These are phyloP conservation scores for Acanthosepion lycidas DNA, from an alignment of 2,888 invertebrate genomes.

Conservation along the genomic window DNA sequence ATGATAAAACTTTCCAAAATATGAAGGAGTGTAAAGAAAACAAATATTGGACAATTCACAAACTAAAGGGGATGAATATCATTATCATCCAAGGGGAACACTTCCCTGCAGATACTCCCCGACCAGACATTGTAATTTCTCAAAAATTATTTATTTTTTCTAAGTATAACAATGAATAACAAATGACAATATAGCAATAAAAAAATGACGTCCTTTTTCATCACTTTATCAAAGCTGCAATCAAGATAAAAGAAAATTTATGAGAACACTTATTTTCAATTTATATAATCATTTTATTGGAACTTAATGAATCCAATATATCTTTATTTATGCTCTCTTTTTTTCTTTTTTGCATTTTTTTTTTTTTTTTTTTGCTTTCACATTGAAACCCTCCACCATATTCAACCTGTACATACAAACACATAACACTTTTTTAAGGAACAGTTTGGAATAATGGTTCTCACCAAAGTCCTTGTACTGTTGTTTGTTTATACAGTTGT, in stretches of 20 bases:
- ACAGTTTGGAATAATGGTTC: constrained; percentile 33
- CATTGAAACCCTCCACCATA: background rate
- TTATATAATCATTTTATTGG: constrained; percentile 9
- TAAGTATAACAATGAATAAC: no score
- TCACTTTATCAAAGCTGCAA: constrained; percentile 17
- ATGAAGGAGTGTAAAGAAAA: no score
- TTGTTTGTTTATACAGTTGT: background rate
- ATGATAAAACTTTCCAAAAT: no score
- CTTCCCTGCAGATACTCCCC: no score
- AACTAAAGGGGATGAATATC: no score
- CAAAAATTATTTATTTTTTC: no score
- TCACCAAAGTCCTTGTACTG: background rate
- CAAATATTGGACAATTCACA: no score
- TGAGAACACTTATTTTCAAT: background rate
- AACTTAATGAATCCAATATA: constrained; percentile 6
- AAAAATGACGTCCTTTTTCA: background rate
- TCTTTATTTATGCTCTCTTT: background rate
- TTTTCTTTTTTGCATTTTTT: background rate
- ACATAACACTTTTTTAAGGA: background rate
- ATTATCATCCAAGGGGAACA: no score
- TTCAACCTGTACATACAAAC: background rate
- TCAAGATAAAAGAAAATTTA: constrained; percentile 33
- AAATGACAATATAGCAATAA: background rate
- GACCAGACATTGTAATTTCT: no score
- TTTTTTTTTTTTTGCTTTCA: background rate